Evolutionary conservation across 2,797 vertebrate species (phyloP).

Genomic region (Melanotaenia trifasciata): DNA sequence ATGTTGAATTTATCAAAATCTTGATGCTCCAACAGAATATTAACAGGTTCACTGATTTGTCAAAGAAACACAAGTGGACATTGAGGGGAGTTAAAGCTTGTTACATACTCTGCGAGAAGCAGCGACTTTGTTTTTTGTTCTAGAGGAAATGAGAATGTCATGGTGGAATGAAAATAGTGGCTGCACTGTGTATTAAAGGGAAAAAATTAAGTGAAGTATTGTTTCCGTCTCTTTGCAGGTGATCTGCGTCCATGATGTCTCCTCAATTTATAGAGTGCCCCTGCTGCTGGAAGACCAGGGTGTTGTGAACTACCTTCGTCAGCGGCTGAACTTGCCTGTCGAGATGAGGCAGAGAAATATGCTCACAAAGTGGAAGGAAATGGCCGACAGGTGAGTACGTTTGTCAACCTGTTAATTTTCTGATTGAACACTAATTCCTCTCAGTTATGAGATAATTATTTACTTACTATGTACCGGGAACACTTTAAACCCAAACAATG

Average conservation of each 20-base stretch:
- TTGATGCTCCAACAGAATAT: too few relatives aligned
- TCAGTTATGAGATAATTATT: neutral
- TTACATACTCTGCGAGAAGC: too few relatives aligned
- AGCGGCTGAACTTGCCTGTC: constrained; percentile 89
- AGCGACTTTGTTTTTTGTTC: too few relatives aligned
- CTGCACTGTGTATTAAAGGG: neutral
- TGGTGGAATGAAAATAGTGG: neutral
- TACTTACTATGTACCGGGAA: neutral
- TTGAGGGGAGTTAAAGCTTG: too few relatives aligned
- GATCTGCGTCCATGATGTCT: constrained; percentile 95
- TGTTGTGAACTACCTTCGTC: constrained; percentile 90
- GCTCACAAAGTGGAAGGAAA: constrained; percentile 97
- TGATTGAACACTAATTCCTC: neutral
- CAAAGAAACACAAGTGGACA: too few relatives aligned
- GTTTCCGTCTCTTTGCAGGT: constrained; percentile 80
- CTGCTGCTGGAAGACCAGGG: constrained; percentile 93
- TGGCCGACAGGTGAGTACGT: constrained; percentile 90
- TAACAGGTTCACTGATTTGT: too few relatives aligned
- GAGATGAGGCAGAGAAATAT: constrained; percentile 88
- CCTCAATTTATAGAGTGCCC: constrained; percentile 93
- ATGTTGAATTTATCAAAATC: too few relatives aligned
- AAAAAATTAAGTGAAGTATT: neutral
- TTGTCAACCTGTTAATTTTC: neutral
- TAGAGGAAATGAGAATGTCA: neutral
- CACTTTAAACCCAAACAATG: neutral